Conservation (phyloP, 2,888 invertebrate genomes). For the Leucozona laternaria region DNA sequence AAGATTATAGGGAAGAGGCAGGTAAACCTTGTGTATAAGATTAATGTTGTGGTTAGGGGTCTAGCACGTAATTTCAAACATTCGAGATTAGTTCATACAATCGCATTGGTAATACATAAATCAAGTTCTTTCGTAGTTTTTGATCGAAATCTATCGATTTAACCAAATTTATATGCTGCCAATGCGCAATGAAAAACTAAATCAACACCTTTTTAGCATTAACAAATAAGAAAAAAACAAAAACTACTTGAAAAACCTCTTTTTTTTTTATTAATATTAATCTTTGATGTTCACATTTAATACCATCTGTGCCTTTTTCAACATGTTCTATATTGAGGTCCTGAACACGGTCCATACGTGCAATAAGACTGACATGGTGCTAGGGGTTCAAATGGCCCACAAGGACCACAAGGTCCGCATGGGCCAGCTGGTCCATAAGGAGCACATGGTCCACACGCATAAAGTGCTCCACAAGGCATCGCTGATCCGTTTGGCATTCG, state of each 20-base stretch:
- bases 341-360: constrained; percentile 3
- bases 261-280: background rate
- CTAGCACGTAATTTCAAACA: no score
- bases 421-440: constrained; percentile 66
- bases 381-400: constrained; percentile 27
- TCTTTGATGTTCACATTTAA: background rate
- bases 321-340: constrained; percentile 9
- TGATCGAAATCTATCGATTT: no score
- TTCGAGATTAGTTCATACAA: no score
- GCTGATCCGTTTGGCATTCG: constrained; percentile 65
- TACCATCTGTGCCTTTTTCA: background rate
- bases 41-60: no score
- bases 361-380: constrained; percentile 25
- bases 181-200: no score
- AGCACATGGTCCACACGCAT: constrained; percentile 53
- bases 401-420: constrained; percentile 63
- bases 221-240: no score
- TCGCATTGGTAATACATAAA: no score
- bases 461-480: constrained; percentile 44
- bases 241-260: background rate
- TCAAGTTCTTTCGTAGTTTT: no score
- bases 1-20: no score
- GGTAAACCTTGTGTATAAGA: no score
- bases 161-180: no score
- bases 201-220: no score